Evolutionary conservation across 2,113 vertebrate species (phyloP), one percentile per base, ranked within the genome.

Genomic region (cat (Felis catus)): DNA sequence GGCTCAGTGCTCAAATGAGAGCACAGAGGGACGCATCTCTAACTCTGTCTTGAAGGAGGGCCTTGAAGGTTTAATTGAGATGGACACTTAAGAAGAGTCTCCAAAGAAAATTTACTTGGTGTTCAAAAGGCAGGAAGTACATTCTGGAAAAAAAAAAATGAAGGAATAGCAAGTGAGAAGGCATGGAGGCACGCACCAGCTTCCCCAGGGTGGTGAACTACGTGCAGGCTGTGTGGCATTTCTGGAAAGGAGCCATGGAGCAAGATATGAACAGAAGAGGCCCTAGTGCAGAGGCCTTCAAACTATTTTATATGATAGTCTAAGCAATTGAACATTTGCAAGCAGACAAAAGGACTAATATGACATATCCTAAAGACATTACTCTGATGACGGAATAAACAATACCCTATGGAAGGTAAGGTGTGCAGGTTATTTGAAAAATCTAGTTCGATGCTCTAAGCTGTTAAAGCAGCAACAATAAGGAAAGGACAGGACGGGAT

Each of bases 161-260:
- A 48, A 27, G 16, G n/a, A 74, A 41, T 2, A 18, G 4, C 5
- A 31, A 3, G 6, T 15, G n/a, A 31, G 21, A 41, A 71, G 7
- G 1, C 16, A 2, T 2, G 1, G 13, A 73, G 7, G 19, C 6
- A 12, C 0, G 4, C 0, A 15, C 2, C 16, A 88, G 61, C 7
- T 10, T 33, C 6, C 6, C 3, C 5, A 0, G 10, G 11, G n/a
- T 25, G 31, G 39, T 51, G 31, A 82, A 63, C 14, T 39, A 19
- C 25, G 0, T 4, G 5, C 6, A 45, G 48, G 13, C 23, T 90
- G 58, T 23, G 33, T 45, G 5, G 36, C 18, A 31, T 15, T 16
- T 94, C 71, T 82, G 53, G 3, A 65, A 12, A 51, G 27, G 10
- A 48, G 6, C n/a, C 19, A 3, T 3, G 7, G 27, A 41, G 7